A percentile compares a stretch with the other conserved stretches of the same genome.
Conservation (phyloP, 2,113 vertebrate species). For the Lynx canadensis region DNA sequence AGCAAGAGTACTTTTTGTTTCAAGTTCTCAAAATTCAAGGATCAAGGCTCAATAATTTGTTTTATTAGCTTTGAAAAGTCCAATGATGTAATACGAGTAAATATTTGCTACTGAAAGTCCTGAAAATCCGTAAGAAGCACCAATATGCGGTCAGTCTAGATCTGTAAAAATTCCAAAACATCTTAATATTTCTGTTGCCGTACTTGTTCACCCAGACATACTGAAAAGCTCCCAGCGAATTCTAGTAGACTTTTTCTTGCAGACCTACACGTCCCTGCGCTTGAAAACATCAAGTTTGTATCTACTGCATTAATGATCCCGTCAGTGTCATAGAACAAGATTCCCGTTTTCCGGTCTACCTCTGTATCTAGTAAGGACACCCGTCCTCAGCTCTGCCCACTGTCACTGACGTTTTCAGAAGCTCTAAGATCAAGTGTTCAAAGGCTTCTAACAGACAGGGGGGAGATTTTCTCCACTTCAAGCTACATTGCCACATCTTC, state of each 20-base stretch:
- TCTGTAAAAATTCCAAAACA: conserved; percentile 3
- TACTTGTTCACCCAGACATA: background rate
- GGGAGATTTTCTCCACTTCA: conserved; percentile 65
- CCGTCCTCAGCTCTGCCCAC: conserved; percentile 59
- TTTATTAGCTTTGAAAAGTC: conserved; percentile 30
- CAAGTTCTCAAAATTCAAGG: background rate
- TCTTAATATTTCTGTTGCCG: background rate
- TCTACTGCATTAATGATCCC: conserved; percentile 65
- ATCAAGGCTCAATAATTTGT: background rate
- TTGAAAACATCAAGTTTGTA: conserved; percentile 74
- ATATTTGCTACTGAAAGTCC: conserved; percentile 23
- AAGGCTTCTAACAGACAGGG: background rate
- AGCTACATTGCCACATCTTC: background rate
- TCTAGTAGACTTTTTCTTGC: conserved; percentile 63
- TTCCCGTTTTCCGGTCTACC: conserved; percentile 23
- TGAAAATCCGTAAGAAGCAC: background rate
- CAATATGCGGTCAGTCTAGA: background rate
- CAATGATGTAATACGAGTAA: background rate
- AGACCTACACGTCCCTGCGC: conserved; percentile 58
- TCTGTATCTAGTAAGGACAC: conserved; percentile 3
- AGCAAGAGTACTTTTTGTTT: conserved; percentile 50
- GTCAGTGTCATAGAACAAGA: conserved; percentile 54
- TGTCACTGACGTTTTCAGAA: background rate
- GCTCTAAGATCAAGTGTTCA: conserved; percentile 10
- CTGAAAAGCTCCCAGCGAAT: conserved; percentile 38